These are phyloP conservation scores for Papilio aristodemus DNA, from an alignment of 1,140 invertebrate genomes.

Conservation along the genomic window DNA sequence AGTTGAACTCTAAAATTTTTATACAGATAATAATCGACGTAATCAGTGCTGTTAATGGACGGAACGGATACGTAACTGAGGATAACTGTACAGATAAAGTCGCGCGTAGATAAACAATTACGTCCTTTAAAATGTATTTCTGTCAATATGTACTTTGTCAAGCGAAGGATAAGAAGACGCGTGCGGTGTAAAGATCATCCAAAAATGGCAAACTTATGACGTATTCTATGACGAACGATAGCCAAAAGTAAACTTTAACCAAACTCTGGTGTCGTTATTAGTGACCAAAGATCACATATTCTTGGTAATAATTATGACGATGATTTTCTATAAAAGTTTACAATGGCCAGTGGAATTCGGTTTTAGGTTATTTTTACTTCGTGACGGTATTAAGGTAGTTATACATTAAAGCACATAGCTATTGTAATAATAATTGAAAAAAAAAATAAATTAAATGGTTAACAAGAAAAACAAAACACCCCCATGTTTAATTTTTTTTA, in stretches of 20 bases:
- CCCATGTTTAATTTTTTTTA: too few species aligned
- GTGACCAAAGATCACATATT: background rate
- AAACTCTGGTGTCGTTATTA: background rate
- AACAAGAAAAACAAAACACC: too few species aligned
- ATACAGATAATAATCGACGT: background rate
- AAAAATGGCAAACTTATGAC: constrained; percentile 19
- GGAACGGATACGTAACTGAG: background rate
- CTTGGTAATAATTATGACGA: background rate
- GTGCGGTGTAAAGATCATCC: constrained; percentile 1
- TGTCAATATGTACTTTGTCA: constrained; percentile 26
- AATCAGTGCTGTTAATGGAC: background rate
- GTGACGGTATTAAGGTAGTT: too few species aligned
- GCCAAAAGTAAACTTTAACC: background rate
- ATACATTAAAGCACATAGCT: too few species aligned
- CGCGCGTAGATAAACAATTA: background rate
- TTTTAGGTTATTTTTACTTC: background rate
- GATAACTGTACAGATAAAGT: constrained; percentile 24
- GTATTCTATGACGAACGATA: constrained; percentile 16
- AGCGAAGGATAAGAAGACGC: background rate
- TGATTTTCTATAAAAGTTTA: background rate
- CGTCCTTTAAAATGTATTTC: background rate
- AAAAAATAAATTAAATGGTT: too few species aligned
- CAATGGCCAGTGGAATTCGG: background rate
- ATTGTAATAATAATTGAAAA: too few species aligned
- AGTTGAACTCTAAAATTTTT: background rate